Conservation (phyloP, 2,113 vertebrate genomes). For the Thamnaconus septentrionalis region DNA sequence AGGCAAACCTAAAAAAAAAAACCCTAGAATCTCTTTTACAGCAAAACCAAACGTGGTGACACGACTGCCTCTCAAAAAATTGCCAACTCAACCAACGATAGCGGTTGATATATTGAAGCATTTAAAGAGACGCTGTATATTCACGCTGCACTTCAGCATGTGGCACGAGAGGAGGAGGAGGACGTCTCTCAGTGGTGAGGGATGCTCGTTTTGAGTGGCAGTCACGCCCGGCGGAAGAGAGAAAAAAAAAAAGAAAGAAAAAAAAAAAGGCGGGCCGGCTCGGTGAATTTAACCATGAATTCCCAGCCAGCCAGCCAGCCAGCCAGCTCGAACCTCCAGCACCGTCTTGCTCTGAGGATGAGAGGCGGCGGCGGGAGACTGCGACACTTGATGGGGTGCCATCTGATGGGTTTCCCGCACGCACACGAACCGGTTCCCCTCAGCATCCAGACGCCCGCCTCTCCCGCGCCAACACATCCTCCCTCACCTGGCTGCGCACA, state of each 20-base stretch:
- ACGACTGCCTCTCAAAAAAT: not conserved
- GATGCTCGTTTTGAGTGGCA: slow-evolving; percentile 36
- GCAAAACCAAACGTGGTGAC: not conserved
- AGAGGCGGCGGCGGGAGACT: slow-evolving; percentile 12
- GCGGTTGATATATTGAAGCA: not conserved
- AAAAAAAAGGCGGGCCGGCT: too few species aligned
- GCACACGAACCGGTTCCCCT: slow-evolving; percentile 9
- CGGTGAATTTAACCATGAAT: too few species aligned
- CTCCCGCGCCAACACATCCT: slow-evolving; percentile 45
- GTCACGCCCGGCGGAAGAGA: slow-evolving; percentile 47
- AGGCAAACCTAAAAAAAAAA: not conserved
- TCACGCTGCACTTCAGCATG: not conserved
- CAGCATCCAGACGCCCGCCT: slow-evolving; percentile 50
- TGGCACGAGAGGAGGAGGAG: slow-evolving; percentile 13
- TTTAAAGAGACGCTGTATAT: not conserved
- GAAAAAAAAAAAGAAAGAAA: too few species aligned
- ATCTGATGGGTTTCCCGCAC: not conserved
- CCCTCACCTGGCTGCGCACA: slow-evolving; percentile 59
- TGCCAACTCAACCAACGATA: too few species aligned
- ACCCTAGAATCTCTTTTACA: not conserved
- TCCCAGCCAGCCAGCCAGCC: too few species aligned
- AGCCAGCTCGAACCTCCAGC: too few species aligned
- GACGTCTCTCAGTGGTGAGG: slow-evolving; percentile 20
- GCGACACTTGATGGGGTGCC: slow-evolving; percentile 28
- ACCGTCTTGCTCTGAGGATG: too few species aligned